These are phyloP conservation scores for Xenotilapia longispinis DNA, from an alignment of 2,113 vertebrate species.

Conservation along the genomic window DNA sequence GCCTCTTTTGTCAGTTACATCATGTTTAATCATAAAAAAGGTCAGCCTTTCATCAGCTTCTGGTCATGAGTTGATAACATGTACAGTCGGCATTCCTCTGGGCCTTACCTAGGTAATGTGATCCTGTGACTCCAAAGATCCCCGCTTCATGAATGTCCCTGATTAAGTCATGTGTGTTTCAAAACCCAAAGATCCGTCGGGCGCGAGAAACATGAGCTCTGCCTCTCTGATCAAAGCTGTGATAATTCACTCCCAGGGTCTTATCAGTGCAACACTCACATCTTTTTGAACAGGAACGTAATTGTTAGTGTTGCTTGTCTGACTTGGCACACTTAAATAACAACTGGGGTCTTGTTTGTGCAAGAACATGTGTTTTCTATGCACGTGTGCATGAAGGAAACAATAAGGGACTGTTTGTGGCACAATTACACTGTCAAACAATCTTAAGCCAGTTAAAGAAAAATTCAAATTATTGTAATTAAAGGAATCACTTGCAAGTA, in stretches of 20 bases:
- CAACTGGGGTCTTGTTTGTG: neutral
- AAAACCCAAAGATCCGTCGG: neutral
- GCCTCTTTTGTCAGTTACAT: conserved; percentile 22
- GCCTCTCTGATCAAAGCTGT: neutral
- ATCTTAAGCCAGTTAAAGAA: neutral
- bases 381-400: neutral
- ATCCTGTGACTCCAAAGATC: conserved; percentile 35
- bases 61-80: conserved; percentile 43
- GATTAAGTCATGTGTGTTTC: conserved; percentile 44
- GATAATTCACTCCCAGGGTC: neutral
- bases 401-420: neutral
- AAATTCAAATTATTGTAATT: conserved; percentile 7
- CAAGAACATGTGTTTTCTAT: neutral
- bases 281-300: neutral
- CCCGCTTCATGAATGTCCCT: conserved; percentile 40
- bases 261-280: neutral
- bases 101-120: conserved; percentile 50
- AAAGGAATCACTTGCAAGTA: neutral
- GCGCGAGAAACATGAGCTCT: conserved; percentile 37
- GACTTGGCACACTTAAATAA: neutral
- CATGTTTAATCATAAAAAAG: conserved; percentile 52
- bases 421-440: conserved; percentile 18
- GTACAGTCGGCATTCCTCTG: conserved; percentile 48
- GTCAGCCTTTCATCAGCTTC: conserved; percentile 50
- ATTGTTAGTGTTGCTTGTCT: neutral